Conservation (phyloP, 2,888 invertebrate species). For the Mystacides longicornis region DNA sequence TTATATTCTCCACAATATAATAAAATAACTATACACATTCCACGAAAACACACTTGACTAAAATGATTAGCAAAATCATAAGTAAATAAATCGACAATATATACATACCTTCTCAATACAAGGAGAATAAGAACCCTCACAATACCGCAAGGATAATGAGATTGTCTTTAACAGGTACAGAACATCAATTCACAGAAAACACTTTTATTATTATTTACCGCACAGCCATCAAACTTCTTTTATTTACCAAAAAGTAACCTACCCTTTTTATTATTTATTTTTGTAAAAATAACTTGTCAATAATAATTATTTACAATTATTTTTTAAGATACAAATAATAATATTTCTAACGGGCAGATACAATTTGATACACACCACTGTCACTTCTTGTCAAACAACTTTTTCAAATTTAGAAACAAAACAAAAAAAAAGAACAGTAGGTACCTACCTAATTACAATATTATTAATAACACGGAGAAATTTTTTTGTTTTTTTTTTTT, state of each 20-base stretch:
- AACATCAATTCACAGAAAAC: background rate
- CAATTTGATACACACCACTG: constrained; percentile 11
- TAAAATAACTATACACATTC: background rate
- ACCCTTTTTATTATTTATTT: too few relatives aligned
- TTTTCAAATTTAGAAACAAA: too few relatives aligned
- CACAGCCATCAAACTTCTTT: background rate
- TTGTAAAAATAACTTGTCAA: background rate
- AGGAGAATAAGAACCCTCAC: background rate
- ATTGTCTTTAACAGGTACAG: background rate
- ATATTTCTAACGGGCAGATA: background rate
- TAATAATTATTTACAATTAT: background rate
- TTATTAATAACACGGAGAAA: too few relatives aligned
- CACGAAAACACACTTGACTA: background rate
- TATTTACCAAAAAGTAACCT: too few relatives aligned
- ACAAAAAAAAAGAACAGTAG: too few relatives aligned
- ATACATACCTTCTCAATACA: background rate
- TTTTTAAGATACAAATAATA: background rate
- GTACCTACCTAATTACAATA: too few relatives aligned
- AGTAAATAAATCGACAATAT: background rate
- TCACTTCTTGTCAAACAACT: constrained; percentile 16
- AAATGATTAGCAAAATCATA: background rate
- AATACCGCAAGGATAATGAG: too few relatives aligned
- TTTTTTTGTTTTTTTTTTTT: too few relatives aligned
- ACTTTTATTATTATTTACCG: background rate
- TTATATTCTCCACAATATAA: background rate